Conservation (phyloP, 1,140 invertebrate species). For the Carcinoscorpius rotundicauda region DNA sequence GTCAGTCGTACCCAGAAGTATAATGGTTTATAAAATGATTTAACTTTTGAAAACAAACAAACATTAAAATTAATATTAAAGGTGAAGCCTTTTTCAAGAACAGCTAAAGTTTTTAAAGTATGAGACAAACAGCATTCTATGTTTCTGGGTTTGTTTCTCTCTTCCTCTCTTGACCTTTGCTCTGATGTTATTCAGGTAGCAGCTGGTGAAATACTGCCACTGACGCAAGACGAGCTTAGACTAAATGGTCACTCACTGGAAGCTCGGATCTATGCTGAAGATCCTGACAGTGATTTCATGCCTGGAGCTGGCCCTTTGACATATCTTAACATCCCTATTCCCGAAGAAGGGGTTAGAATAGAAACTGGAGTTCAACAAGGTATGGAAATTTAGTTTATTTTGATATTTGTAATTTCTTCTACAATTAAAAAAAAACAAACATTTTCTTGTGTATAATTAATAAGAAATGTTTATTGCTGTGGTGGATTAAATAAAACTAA, state of each 20-base stretch:
- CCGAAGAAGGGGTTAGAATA: constrained; percentile 22
- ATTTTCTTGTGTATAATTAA: not conserved
- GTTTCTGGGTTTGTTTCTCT: no score
- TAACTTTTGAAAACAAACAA: no score
- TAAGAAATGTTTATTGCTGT: not conserved
- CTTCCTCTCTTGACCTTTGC: no score
- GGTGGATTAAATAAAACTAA: not conserved
- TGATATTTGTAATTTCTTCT: no score
- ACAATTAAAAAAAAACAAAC: not conserved
- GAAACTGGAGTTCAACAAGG: constrained; percentile 37
- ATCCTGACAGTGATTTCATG: constrained; percentile 70
- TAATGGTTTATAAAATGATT: no score
- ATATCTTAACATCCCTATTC: constrained; percentile 50
- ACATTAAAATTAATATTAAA: no score
- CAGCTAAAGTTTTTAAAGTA: no score
- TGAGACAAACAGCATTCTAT: no score
- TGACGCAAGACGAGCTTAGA: constrained; percentile 53
- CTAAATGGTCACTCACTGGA: constrained; percentile 43
- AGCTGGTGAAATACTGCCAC: constrained; percentile 66
- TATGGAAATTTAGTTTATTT: constrained; percentile 8
- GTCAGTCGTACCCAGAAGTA: no score
- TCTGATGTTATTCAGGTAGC: constrained; percentile 44
- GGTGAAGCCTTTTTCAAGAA: no score
- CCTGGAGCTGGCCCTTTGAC: constrained; percentile 55
- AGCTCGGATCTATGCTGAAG: constrained; percentile 92